A percentile compares a stretch with the other conserved stretches of the same genome.
Conservation (phyloP, 2,113 vertebrate genomes). For the Eupsittula cactorum region DNA sequence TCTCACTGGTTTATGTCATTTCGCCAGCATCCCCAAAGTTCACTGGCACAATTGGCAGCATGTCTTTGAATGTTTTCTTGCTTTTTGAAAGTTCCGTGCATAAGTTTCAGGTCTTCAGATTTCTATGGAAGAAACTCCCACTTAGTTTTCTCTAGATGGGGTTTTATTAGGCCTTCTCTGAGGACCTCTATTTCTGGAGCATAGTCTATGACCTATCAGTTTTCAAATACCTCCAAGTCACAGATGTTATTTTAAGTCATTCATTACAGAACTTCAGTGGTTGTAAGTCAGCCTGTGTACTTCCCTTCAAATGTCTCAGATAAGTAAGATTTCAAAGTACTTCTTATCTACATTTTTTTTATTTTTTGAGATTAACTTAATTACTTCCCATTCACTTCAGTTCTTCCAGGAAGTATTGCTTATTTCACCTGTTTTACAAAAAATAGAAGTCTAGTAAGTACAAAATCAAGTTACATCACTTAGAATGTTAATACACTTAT, state of each 20-base stretch:
- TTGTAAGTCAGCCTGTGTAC: not conserved
- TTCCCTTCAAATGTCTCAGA: not conserved
- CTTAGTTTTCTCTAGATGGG: not conserved
- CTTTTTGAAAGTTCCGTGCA: not conserved
- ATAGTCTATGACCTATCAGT: not conserved
- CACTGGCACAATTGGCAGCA: not conserved
- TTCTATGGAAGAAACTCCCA: not conserved
- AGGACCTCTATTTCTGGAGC: not conserved
- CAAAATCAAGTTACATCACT: not conserved
- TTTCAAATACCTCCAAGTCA: not conserved
- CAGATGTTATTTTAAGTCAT: not conserved
- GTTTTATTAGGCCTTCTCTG: not conserved
- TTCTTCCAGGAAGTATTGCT: not conserved
- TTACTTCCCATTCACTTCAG: not conserved
- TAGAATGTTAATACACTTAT: not conserved
- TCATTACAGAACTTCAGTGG: not conserved
- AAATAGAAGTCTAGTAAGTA: not conserved
- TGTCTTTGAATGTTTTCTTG: not conserved
- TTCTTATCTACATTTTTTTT: not conserved
- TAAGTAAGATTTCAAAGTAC: not conserved
- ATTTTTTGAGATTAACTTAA: not conserved
- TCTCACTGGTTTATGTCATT: not conserved
- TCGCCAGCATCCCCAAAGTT: not conserved
- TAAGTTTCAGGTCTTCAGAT: not conserved
- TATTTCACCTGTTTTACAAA: not conserved